These are phyloP conservation scores for Neocloeon triangulifer DNA, from an alignment of 1,140 invertebrate genomes.

Conservation along the genomic window DNA sequence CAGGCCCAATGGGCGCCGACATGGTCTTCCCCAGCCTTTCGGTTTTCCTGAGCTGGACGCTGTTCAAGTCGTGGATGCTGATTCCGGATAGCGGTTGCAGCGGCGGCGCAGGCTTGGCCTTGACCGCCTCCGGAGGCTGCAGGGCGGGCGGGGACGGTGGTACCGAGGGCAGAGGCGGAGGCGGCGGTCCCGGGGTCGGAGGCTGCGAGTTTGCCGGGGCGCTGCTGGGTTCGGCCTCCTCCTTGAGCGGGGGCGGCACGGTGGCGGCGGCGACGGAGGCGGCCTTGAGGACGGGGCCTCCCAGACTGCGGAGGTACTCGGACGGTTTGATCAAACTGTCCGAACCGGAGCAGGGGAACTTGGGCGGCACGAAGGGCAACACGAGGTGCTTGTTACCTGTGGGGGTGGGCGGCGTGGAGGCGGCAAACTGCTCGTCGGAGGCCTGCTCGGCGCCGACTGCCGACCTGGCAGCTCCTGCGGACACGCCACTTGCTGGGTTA, in stretches of 20 bases:
- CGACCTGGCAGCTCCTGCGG: constrained; percentile 31
- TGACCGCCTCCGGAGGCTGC: not conserved
- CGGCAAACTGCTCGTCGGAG: constrained; percentile 19
- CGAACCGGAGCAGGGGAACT: constrained; percentile 47
- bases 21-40: constrained; percentile 54
- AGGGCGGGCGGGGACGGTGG: constrained; percentile 23
- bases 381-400: constrained; percentile 63
- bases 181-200: constrained; percentile 18
- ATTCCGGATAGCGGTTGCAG: constrained; percentile 56
- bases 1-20: constrained; percentile 30
- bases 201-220: not conserved
- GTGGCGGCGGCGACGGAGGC: constrained; percentile 7
- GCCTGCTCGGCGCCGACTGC: constrained; percentile 28
- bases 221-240: constrained; percentile 11
- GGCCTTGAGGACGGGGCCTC: constrained; percentile 19
- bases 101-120: constrained; percentile 13
- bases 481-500: constrained; percentile 13
- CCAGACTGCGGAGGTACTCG: constrained; percentile 67
- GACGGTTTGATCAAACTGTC: constrained; percentile 74
- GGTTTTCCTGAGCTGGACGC: constrained; percentile 52
- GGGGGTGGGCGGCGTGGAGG: constrained; percentile 28
- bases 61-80: constrained; percentile 63
- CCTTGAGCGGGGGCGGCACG: constrained; percentile 3
- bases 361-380: constrained; percentile 68
- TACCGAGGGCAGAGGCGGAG: constrained; percentile 26